phyloP scores from a whole-genome alignment of 1,140 invertebrate genomes.

The Chironomus tepperi region DNA sequence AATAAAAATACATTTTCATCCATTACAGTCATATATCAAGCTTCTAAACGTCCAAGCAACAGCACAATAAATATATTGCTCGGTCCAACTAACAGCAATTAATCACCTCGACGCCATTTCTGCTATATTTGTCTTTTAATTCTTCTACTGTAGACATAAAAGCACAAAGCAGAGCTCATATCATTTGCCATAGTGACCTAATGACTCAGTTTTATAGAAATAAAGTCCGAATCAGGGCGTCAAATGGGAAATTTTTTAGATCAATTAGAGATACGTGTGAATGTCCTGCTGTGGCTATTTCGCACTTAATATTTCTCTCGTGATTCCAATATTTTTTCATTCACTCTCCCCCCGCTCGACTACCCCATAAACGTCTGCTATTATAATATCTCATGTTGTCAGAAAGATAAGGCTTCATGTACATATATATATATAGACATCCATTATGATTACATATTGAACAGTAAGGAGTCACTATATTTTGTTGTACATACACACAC shows the following conservation, averaged over 20 bases:
- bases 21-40: no score
- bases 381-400: not conserved
- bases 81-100: not conserved
- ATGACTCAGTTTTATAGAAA: not conserved
- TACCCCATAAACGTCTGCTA: not conserved
- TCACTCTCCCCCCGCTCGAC: no score
- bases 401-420: not conserved
- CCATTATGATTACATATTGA: not conserved
- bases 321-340: not conserved
- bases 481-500: not conserved
- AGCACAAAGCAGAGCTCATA: not conserved
- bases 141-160: not conserved
- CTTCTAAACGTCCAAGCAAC: no score
- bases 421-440: not conserved
- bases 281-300: not conserved
- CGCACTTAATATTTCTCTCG: not conserved
- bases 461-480: not conserved
- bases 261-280: slow-evolving; percentile 18
- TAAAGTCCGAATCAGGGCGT: not conserved
- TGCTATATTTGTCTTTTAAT: not conserved
- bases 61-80: no score
- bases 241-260: not conserved
- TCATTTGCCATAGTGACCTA: not conserved
- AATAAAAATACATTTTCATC: no score
- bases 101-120: slow-evolving; percentile 20